Base-by-base conservation (phyloP, 2,113 vertebrate genomes). In the Paramisgurnus dabryanus region DNA sequence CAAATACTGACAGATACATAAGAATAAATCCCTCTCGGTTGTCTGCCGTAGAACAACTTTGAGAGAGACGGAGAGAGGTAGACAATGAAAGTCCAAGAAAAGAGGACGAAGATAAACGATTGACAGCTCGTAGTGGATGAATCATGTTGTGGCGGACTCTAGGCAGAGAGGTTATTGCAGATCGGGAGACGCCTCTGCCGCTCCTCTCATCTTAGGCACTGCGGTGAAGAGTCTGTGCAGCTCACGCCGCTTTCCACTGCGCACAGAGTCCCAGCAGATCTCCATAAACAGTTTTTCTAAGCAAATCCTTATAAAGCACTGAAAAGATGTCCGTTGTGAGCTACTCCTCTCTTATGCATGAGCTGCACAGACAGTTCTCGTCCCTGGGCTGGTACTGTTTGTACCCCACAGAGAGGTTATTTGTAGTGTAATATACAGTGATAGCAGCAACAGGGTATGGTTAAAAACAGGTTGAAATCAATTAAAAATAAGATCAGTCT, bases 141-240 rank as follows among this genome's bases (percentile, higher is more conserved):
- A 75, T 34, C 17, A 53, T 47, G 53, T 39, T n/a, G 64, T 66
- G 63, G 27, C 39, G 70, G 67, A 77, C 61, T 57, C 73, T 67
- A 75, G 74, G 73, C 60, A 65, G 53, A 74, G 40, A 45, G 67
- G 82, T 88, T 91, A 92, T 95, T 95, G 93, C 58, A 43, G n/a
- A 18, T n/a, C 41, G 7, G 47, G 50, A 84, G 43, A 55, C 4
- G 4, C 66, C 45, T 7, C n/a, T 53, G 79, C 87, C 86, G 88
- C 87, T 91, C 89, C 85, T 93, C 92, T 91, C 89, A 91, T 94
- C 89, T 80, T 93, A 98, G 97, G 96, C 97, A 98, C 95, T 94
- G 94, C 91, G 96, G 96, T 96, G 93, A 95, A 95, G 94, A 95
- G 95, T 94, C 82, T 87, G 85, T 90, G 82, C 87, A 94, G 93